These are phyloP conservation scores for Triops longicaudatus DNA, from an alignment of 1,140 invertebrate genomes.

Conservation along the genomic window DNA sequence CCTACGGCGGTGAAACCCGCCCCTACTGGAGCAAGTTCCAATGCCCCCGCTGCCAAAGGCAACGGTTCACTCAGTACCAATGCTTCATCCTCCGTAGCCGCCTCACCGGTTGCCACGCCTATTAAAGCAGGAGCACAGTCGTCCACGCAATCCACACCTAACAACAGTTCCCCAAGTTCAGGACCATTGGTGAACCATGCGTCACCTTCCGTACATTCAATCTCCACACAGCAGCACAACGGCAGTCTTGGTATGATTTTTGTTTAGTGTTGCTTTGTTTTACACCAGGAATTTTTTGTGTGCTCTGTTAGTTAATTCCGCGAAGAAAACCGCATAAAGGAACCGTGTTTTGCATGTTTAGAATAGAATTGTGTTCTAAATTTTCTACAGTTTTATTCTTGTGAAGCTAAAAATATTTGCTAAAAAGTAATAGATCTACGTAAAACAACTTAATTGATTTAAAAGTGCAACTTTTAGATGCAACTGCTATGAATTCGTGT, in stretches of 20 bases:
- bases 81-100: slow-evolving; percentile 30
- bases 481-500: too few species aligned
- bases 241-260: slow-evolving; percentile 28
- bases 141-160: slow-evolving; percentile 40
- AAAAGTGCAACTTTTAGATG: too few species aligned
- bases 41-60: neutral
- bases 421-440: too few species aligned
- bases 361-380: too few species aligned
- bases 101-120: slow-evolving; percentile 33
- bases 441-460: too few species aligned
- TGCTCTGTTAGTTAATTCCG: too few species aligned
- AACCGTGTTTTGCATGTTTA: too few species aligned
- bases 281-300: neutral
- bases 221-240: slow-evolving; percentile 32
- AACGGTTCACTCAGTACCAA: slow-evolving; percentile 20
- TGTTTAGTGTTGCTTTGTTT: neutral
- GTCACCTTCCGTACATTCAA: slow-evolving; percentile 10
- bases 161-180: slow-evolving; percentile 51
- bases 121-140: slow-evolving; percentile 32
- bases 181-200: slow-evolving; percentile 36
- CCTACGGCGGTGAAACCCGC: slow-evolving; percentile 28
- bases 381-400: too few species aligned
- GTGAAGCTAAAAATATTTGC: too few species aligned
- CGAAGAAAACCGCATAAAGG: too few species aligned
- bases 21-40: neutral